Conservation (phyloP, 1,140 invertebrate species). For the Parasteatoda tepidariorum region DNA sequence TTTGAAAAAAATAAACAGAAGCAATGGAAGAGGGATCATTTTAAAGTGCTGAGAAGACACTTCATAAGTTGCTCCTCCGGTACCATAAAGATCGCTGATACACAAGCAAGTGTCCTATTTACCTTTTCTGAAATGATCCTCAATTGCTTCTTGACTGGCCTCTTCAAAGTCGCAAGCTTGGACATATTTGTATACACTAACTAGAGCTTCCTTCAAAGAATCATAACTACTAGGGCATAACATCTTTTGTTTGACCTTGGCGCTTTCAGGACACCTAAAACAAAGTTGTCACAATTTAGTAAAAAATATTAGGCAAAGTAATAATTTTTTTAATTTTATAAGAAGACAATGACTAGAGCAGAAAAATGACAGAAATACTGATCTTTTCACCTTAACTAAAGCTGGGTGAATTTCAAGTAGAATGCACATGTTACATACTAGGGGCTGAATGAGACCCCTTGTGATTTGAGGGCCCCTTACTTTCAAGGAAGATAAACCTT, state of each 20-base stretch:
- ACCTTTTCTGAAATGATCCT: conserved; percentile 62
- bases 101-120: conserved; percentile 36
- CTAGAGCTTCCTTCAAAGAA: conserved; percentile 92
- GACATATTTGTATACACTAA: conserved; percentile 96
- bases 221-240: conserved; percentile 97
- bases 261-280: conserved; percentile 87
- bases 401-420: conserved; percentile 56
- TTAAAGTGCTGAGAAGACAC: conserved; percentile 47
- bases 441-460: conserved; percentile 48
- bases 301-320: too few species aligned
- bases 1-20: conserved; percentile 48
- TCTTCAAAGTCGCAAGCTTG: conserved; percentile 74
- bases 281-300: too few species aligned
- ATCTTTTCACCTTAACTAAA: too few species aligned
- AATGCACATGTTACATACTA: conserved; percentile 49
- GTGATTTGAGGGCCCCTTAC: conserved; percentile 48
- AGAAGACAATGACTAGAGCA: too few species aligned
- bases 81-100: conserved; percentile 38
- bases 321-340: too few species aligned
- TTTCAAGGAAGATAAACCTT: conserved; percentile 45
- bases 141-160: conserved; percentile 63
- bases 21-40: conserved; percentile 60
- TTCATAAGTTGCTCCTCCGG: conserved; percentile 40
- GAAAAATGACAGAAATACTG: too few species aligned
- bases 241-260: conserved; percentile 99